Conservation (phyloP, 2,797 vertebrate genomes). For the Gymnocypris eckloni region DNA sequence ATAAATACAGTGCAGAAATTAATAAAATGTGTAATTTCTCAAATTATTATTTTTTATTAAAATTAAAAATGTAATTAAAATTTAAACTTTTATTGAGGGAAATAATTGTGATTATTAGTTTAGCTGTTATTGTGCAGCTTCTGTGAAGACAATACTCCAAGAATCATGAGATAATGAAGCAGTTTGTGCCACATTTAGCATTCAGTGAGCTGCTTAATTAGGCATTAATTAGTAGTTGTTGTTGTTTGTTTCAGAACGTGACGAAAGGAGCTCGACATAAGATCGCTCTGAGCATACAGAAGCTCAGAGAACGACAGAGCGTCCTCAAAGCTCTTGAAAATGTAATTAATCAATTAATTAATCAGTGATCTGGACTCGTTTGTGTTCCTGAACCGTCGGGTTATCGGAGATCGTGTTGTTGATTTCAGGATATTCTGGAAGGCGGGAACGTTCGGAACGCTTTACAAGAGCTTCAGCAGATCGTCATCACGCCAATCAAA, state of each 20-base stretch:
- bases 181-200: not conserved
- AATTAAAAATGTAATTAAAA: no score
- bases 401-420: constrained; percentile 7
- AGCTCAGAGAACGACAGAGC: constrained; percentile 90
- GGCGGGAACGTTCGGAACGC: constrained; percentile 93
- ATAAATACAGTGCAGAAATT: no score
- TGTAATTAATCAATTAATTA: constrained; percentile 71
- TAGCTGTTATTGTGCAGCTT: no score
- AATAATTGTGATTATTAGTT: no score
- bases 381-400: no score
- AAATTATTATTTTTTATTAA: no score
- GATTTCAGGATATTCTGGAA: constrained; percentile 89
- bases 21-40: no score
- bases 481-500: constrained; percentile 93
- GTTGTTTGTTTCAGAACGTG: constrained; percentile 82
- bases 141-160: no score
- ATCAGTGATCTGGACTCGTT: not conserved
- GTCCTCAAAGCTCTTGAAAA: constrained; percentile 94
- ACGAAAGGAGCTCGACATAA: constrained; percentile 97
- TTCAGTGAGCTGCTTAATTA: no score
- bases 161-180: no score
- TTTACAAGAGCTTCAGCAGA: constrained; percentile 93
- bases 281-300: constrained; percentile 96
- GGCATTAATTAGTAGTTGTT: constrained; percentile 47
- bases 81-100: no score